These are phyloP conservation scores for Etheostoma perlongum DNA, from an alignment of 2,797 vertebrate species.

Conservation along the genomic window DNA sequence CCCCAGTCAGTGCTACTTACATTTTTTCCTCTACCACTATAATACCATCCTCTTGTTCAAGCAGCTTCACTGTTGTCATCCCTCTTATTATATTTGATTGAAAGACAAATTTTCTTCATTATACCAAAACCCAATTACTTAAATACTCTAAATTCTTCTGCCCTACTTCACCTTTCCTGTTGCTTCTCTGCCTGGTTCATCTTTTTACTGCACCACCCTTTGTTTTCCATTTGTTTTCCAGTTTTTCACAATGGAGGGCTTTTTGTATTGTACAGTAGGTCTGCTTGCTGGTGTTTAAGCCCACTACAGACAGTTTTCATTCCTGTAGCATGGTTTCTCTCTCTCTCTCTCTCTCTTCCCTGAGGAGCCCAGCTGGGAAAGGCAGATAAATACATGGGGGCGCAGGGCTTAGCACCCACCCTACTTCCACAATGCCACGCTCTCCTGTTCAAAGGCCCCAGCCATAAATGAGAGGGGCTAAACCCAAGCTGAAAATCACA, in stretches of 20 bases:
- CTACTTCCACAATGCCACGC: conserved; percentile 76
- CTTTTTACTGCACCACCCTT: not conserved
- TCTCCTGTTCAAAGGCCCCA: conserved; percentile 77
- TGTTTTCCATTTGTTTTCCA: not conserved
- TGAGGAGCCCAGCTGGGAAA: conserved; percentile 84
- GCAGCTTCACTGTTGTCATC: not conserved
- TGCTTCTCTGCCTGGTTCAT: not conserved
- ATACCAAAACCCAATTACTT: not conserved
- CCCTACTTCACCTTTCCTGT: not conserved
- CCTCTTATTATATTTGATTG: conserved; percentile 9
- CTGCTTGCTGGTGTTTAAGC: conserved; percentile 40
- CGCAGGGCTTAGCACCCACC: conserved; percentile 72
- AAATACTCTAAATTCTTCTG: conserved; percentile 2
- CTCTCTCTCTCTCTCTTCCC: conserved; percentile 48
- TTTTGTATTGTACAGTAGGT: conserved; percentile 28
- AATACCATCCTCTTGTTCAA: conserved; percentile 30
- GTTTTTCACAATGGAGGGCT: not conserved
- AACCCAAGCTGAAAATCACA: conserved; percentile 69
- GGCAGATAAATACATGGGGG: conserved; percentile 84
- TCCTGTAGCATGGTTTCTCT: conserved; percentile 45
- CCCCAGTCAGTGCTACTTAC: not conserved
- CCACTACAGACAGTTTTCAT: conserved; percentile 43
- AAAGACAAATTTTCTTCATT: conserved; percentile 1
- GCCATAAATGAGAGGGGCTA: conserved; percentile 73
- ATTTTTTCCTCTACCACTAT: conserved; percentile 11